Conservation (phyloP, 1,140 invertebrate species). For the Trichoplusia ni region DNA sequence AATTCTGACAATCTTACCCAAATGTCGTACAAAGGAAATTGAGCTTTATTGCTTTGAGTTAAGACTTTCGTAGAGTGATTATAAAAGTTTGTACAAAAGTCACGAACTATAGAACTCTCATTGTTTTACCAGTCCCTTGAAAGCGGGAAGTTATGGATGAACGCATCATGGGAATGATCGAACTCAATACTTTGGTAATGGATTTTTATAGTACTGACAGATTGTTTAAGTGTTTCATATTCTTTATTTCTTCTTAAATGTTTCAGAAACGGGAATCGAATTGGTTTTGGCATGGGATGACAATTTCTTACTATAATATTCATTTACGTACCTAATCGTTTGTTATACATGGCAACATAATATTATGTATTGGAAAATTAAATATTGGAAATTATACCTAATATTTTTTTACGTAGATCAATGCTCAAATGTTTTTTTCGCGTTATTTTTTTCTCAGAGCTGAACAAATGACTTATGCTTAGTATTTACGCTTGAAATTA, state of each 20-base stretch:
- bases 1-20: conserved; percentile 21
- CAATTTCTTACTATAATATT: too few species aligned
- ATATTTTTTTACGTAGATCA: too few species aligned
- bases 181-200: conserved; percentile 28
- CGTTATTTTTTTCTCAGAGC: too few species aligned
- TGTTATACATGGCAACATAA: too few species aligned
- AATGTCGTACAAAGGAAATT: background rate
- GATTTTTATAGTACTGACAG: conserved; percentile 24
- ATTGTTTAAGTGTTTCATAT: conserved; percentile 6
- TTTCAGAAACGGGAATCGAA: too few species aligned
- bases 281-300: too few species aligned
- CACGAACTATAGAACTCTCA: conserved; percentile 33
- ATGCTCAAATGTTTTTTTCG: too few species aligned
- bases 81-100: conserved; percentile 1
- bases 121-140: conserved; percentile 36
- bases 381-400: too few species aligned
- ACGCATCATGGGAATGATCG: conserved; percentile 24
- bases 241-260: background rate
- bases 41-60: background rate
- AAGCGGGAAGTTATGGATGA: conserved; percentile 19
- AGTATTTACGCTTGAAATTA: too few species aligned
- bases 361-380: too few species aligned
- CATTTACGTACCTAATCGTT: too few species aligned
- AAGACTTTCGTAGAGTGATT: background rate
- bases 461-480: too few species aligned